A percentile compares a stretch with the other conserved stretches of the same genome.
phyloP scores from a whole-genome alignment of 2,888 invertebrate species.

The Lasiommata megera region DNA sequence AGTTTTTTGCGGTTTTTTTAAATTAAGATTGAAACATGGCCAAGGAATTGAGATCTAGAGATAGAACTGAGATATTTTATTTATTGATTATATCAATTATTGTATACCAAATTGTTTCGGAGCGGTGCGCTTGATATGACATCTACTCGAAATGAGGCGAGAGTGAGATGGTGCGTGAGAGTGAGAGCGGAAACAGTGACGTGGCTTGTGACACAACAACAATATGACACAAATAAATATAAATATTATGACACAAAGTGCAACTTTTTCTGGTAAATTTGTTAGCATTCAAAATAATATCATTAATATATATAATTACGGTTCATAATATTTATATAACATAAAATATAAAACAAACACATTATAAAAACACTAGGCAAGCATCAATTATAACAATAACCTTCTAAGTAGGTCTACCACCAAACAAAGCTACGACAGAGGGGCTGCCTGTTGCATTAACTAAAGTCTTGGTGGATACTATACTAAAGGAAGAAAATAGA shows the following conservation, averaged over 20 bases:
- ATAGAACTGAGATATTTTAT: background rate
- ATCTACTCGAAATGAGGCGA: constrained; percentile 70
- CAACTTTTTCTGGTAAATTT: background rate
- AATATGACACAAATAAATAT: constrained; percentile 26
- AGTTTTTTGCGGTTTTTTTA: background rate
- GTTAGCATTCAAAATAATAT: background rate
- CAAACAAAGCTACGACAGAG: constrained; percentile 25
- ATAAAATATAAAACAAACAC: constrained; percentile 11
- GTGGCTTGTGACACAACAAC: constrained; percentile 64
- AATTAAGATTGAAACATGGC: constrained; percentile 8
- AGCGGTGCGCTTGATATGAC: constrained; percentile 41
- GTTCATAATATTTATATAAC: constrained; percentile 30
- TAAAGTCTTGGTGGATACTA: background rate
- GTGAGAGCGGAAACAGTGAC: constrained; percentile 78
- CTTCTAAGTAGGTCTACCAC: constrained; percentile 19
- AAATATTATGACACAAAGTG: constrained; percentile 25
- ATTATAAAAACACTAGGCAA: constrained; percentile 25
- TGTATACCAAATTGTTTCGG: constrained; percentile 22
- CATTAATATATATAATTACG: background rate
- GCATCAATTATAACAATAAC: constrained; percentile 13
- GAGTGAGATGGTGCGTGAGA: constrained; percentile 77
- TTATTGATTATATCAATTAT: background rate
- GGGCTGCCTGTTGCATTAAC: constrained; percentile 1
- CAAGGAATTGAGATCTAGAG: constrained; percentile 4
- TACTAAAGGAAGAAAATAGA: background rate